Evolutionary conservation across 2,797 vertebrate species (phyloP).

Genomic region (Morus bassanus): DNA sequence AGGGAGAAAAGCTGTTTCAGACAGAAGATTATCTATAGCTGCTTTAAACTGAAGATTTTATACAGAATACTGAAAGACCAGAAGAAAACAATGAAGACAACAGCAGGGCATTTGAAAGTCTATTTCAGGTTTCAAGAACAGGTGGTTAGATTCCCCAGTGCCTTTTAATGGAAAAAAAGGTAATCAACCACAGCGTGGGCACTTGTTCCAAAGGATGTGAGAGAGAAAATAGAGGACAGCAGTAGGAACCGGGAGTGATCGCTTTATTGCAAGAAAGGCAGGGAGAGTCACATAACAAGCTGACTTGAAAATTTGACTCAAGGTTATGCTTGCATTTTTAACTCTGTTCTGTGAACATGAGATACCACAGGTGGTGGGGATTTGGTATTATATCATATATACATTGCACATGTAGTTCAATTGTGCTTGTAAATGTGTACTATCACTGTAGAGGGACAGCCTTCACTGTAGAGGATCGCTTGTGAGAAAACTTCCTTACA

Average conservation of each 20-base stretch:
- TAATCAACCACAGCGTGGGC: background rate
- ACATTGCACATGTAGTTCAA: background rate
- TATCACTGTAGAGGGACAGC: background rate
- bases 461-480: background rate
- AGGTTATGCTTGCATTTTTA: background rate
- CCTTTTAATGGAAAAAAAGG: background rate
- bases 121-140: constrained; percentile 22
- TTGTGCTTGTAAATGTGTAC: background rate
- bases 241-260: background rate
- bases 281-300: background rate
- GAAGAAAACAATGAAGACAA: background rate
- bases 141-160: background rate
- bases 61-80: background rate
- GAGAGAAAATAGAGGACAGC: background rate
- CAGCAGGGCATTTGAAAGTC: constrained; percentile 10
- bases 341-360: background rate
- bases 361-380: background rate
- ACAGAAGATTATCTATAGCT: background rate
- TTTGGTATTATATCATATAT: background rate
- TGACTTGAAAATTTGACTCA: background rate
- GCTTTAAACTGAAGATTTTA: background rate
- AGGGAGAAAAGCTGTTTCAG: background rate
- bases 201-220: background rate
- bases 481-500: background rate
- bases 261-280: background rate